A percentile compares a stretch with the other conserved stretches of the same genome.
Evolutionary conservation across 1,140 invertebrate genomes (phyloP).

Genomic region (Papilio polyxenes): DNA sequence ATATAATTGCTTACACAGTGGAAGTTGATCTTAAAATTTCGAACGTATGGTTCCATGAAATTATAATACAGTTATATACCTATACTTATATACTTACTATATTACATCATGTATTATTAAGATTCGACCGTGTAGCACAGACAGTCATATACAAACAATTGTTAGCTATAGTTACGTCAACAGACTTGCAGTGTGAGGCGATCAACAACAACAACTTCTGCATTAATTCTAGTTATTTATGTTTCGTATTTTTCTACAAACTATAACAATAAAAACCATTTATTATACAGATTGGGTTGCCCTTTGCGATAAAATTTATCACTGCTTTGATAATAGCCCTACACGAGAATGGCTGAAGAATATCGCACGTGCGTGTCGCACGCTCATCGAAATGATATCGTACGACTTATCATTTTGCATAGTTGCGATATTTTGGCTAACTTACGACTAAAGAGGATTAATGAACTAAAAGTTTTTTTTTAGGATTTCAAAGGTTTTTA

Average conservation of each 20-base stretch:
- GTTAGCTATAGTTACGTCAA: background rate
- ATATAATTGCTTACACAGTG: too few species aligned
- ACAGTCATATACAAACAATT: background rate
- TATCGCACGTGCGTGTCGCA: background rate
- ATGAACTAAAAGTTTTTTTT: too few species aligned
- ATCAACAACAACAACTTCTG: background rate
- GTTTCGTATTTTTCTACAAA: too few species aligned
- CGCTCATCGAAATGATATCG: background rate
- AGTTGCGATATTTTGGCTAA: background rate
- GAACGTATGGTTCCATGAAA: too few species aligned
- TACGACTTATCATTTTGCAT: background rate
- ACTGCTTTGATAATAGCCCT: slow-evolving; percentile 1
- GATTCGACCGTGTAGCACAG: background rate
- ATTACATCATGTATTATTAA: background rate
- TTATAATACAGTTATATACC: too few species aligned
- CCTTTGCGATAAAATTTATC: slow-evolving; percentile 8
- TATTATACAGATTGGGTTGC: background rate
- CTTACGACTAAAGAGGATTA: background rate
- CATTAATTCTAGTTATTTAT: background rate
- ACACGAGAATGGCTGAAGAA: background rate
- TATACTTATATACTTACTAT: background rate
- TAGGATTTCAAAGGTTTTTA: background rate
- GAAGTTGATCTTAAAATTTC: too few species aligned
- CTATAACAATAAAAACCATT: background rate
- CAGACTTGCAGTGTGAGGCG: background rate